Base-by-base conservation (phyloP, 2,888 invertebrate species). In the Thera obeliscata region DNA sequence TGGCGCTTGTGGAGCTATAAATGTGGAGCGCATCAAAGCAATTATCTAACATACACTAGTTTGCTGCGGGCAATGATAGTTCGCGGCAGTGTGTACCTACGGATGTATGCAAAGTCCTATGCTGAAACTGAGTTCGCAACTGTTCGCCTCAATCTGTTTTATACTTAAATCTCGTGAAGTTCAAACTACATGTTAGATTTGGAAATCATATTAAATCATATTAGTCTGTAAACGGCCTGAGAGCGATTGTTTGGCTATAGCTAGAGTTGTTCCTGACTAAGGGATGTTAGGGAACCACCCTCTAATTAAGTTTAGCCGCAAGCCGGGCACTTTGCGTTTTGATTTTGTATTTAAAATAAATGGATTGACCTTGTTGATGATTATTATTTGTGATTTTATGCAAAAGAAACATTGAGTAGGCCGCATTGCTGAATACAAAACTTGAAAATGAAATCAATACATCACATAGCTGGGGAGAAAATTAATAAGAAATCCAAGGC, bases 161-260 rank as follows among this genome's bases (percentile, higher is more conserved):
- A n/a, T n/a, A n/a, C n/a, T n/a, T n/a, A n/a, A n/a, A n/a, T n/a
- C n/a, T n/a, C n/a, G 61, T 68, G 66, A 66, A 66, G 69, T 68
- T 62, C 54, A 67, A 64, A 67, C 65, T 67, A 67, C 61, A 62
- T 72, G 69, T 73, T 68, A 63, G 69, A 67, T 76, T 71, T 74
- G 60, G 56, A 68, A 50, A 68, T 64, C n/a, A n/a, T n/a, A n/a
- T n/a, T n/a, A n/a, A n/a, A n/a, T 61, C 43, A 49, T 41, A 22
- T 52, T 22, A 22, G 22, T 22, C 22, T 22, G 22, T 22, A 22
- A 22, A 22, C 22, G 38, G 38, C 3, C 38, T 46, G 6, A 33
- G 33, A 12, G n/a, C 9, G 49, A 62, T 41, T 62, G 56, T 56
- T 54, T 61, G 43, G 54, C 46, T 56, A 56, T 56, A 56, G 22